A percentile compares a stretch with the other conserved stretches of the same genome.
phyloP scores from a whole-genome alignment of 2,113 vertebrate genomes.

The Peromyscus californicus region DNA sequence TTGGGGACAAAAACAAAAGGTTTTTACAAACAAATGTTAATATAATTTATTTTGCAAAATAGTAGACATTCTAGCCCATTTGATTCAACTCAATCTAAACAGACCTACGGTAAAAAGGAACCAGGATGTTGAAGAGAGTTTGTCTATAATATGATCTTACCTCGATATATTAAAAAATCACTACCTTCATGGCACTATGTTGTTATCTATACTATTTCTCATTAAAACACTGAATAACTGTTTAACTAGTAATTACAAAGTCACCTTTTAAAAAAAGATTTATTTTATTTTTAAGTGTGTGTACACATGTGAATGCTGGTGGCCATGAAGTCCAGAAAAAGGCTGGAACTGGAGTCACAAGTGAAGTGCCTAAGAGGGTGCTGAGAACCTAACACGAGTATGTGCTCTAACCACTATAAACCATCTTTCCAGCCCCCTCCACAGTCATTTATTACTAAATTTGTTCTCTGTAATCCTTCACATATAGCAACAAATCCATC shows the following conservation, averaged over 20 bases:
- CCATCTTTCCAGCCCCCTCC: neutral
- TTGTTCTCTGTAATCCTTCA: neutral
- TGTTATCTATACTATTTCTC: neutral
- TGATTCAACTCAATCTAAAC: constrained; percentile 33
- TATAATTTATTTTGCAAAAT: neutral
- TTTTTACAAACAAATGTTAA: constrained; percentile 41
- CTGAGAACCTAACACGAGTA: neutral
- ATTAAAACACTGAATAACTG: constrained; percentile 20
- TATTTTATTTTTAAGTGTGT: neutral
- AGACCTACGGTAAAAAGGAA: neutral
- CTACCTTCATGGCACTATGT: neutral
- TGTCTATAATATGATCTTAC: constrained; percentile 32
- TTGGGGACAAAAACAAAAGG: neutral
- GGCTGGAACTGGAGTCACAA: too few relatives aligned
- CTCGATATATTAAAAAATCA: neutral
- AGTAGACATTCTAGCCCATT: constrained; percentile 18
- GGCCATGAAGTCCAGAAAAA: neutral
- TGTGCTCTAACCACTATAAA: neutral
- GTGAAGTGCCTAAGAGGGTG: neutral
- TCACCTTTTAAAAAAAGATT: neutral
- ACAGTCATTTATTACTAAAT: neutral
- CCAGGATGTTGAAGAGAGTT: neutral
- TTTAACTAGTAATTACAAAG: constrained; percentile 26
- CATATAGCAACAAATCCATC: neutral
- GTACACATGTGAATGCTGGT: neutral